Evolutionary conservation across 2,113 vertebrate species (phyloP).

Genomic region (Aphelocoma coerulescens): DNA sequence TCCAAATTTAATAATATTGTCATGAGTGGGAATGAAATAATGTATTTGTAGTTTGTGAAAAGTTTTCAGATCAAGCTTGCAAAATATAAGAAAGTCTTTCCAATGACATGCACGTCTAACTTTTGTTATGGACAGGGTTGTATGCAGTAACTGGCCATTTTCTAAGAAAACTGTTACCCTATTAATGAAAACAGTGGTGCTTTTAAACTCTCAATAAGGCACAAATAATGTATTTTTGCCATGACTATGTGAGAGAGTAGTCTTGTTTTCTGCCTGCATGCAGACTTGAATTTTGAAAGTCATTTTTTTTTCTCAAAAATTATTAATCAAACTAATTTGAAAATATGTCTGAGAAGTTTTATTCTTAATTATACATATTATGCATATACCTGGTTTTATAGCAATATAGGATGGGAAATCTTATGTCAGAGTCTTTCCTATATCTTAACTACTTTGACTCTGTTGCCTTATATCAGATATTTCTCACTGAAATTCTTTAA

Average conservation of each 20-base stretch:
- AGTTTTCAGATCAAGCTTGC: neutral
- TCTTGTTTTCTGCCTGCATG: neutral
- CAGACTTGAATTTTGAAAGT: neutral
- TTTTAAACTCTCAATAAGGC: neutral
- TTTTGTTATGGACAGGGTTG: neutral
- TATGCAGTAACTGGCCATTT: neutral
- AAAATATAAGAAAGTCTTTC: neutral
- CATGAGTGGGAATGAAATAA: neutral
- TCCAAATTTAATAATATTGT: neutral
- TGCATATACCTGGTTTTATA: neutral
- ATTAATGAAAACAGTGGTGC: neutral
- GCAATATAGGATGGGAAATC: neutral
- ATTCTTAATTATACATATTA: neutral
- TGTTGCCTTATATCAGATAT: neutral
- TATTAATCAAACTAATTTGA: neutral
- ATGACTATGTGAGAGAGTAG: neutral
- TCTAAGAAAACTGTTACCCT: neutral
- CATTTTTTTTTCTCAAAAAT: neutral
- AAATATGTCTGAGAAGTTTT: neutral
- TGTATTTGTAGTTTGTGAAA: neutral
- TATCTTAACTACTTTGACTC: neutral
- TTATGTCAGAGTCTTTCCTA: neutral
- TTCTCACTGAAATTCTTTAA: neutral
- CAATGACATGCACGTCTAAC: rapidly evolving
- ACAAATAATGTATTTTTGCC: rapidly evolving